phyloP scores from a whole-genome alignment of 2,113 vertebrate genomes.

The Neotoma lepida region DNA sequence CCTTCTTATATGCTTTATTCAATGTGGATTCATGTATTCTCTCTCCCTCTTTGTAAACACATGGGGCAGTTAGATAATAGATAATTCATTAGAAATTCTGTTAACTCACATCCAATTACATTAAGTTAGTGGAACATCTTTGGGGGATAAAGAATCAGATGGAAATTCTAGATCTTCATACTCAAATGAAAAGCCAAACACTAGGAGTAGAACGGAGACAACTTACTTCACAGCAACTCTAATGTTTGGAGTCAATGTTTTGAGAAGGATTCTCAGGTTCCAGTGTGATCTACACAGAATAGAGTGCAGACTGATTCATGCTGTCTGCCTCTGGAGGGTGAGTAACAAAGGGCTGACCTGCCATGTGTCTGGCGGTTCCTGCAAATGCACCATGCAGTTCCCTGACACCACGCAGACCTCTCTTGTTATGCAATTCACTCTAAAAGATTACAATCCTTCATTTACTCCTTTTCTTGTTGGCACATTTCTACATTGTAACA shows the following conservation, averaged over 20 bases:
- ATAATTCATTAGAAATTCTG: neutral
- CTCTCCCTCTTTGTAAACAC: neutral
- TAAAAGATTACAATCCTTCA: constrained; percentile 55
- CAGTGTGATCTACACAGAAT: neutral
- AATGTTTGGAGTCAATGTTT: neutral
- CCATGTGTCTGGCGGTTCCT: neutral
- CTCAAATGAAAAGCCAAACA: neutral
- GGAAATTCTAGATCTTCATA: neutral
- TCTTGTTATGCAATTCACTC: constrained; percentile 37
- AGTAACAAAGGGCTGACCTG: neutral
- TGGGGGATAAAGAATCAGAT: neutral
- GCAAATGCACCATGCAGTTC: neutral
- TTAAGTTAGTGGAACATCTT: neutral
- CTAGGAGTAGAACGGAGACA: neutral
- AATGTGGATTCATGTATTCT: neutral
- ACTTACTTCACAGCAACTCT: neutral
- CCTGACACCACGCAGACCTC: neutral
- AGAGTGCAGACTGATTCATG: neutral
- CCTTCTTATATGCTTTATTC: neutral
- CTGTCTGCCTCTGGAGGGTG: neutral
- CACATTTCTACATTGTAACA: constrained; percentile 60
- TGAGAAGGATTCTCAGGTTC: neutral
- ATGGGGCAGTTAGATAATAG: neutral
- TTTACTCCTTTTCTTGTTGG: constrained; percentile 43
- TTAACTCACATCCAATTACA: neutral